Evolutionary conservation across 2,113 vertebrate genomes (phyloP), one percentile per base, ranked within the genome.

Genomic region (Entelurus aequoreus): DNA sequence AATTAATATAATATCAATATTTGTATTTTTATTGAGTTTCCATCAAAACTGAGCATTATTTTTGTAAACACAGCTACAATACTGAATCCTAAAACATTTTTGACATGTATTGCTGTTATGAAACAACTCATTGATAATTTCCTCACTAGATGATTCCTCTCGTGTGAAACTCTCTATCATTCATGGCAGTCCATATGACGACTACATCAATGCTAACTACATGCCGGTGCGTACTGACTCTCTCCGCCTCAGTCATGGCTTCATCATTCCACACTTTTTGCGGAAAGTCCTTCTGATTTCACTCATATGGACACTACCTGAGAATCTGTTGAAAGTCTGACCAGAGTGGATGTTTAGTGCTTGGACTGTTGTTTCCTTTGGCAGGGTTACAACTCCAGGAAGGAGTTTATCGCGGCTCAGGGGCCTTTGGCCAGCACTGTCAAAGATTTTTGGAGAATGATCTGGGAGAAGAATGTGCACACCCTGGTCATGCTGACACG

Each of bases 191-290:
- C 84, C 85, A 1, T 72, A 78, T 8, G 92, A 91, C 5, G 96
- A 99, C 86, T 99, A 98, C 83, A 94, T 99, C 90, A 99, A 99
- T 68, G 95, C 97, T 78, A 96, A 92, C 88, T 97, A 95, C 77
- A 93, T 98, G 82, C 94, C 96, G 62, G 97, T 99, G 88, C 66
- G 86, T 87, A 83, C 80, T 74, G 66, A 86, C 79, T 50, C 68
- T 62, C 50, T 42, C 46, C 50, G 14, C 44, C 50, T 71, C n/a
- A n/a, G 3, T 62, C 68, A 71, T 62, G 48, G 54, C 63, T 65
- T 65, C 50, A 54, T 70, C n/a, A 42, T 65, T 54, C 36, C 16
- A n/a, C 28, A 56, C 36, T 12, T 13, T 38, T 56, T 56, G 35
- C 2, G 28, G 28, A 28, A 28, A 28, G 28, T 28, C 28, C 28